Base-by-base conservation (phyloP, 2,797 vertebrate genomes). In the Gobionotothen gibberifrons region DNA sequence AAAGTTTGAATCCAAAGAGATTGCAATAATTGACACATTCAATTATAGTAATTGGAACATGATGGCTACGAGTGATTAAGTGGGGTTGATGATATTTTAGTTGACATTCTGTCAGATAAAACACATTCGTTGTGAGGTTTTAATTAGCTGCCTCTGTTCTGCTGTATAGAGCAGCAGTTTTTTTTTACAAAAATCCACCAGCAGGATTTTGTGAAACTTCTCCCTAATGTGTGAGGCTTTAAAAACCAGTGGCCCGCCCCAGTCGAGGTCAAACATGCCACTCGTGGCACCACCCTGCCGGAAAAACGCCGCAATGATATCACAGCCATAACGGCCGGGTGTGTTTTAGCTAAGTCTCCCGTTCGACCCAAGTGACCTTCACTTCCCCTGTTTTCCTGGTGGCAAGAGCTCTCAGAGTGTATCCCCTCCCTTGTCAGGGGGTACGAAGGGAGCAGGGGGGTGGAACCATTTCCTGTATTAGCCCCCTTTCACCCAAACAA, bases 381-480 rank as follows among this genome's bases (percentile, higher is more conserved):
- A 16, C 84, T 84, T 82, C 74, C 76, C 49, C 46, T 75, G 69
- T 73, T 85, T 40, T 86, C 49, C 84, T 86, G 82, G 77, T 88
- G 85, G 74, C 71, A 54, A 77, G 1, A 62, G 48, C 80, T 85
- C 86, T 80, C 79, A 61, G 76, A 74, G 60, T 72, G 85, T 71
- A 85, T 82, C 78, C 81, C 80, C 82, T 83, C 80, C 29, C 76
- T 56, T 47, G 59, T 71, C 39, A 57, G 57, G 73, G 79, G 81
- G 73, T 65, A 16, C n/a, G 10, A 16, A 2, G 9, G 4, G 17
- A 36, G 36, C 12, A n/a, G 9, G 17, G 13, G 39, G 43, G 72
- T 54, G 63, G 53, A 73, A 67, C 65, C 76, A 74, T 89, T 90
- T 90, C 87, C 87, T 88, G 89, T 76, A 89, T 82, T 76, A 83